Evolutionary conservation across 2,797 vertebrate genomes (phyloP), one percentile per base, ranked within the genome.

Genomic region (Lophotriccus pileatus): DNA sequence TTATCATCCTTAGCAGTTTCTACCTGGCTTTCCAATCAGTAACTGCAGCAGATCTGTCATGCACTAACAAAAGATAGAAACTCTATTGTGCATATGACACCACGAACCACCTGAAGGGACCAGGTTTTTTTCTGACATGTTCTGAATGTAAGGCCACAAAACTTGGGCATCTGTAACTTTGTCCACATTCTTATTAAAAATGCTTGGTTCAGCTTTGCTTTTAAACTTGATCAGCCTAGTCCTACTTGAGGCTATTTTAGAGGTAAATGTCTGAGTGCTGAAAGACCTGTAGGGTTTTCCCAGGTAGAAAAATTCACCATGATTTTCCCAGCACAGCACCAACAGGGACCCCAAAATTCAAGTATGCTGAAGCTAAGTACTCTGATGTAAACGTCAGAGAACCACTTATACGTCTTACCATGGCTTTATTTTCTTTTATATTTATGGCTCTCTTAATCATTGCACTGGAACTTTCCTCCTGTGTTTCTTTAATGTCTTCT

Each of bases 341-440:
- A 80, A 28, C 2, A 1, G 7, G 30, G 3, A 68, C 7, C 4
- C 56, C 30, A 64, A 59, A 80, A 80, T 43, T 76, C 15, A 85
- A 68, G 8, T 21, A n/a, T 18, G 6, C n/a, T 39, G 25, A 83
- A 75, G 34, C 27, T 23, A 72, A 74, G 21, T 53, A 77, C 15
- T 72, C 3, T 1, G 11, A 89, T 55, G 8, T 9, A 62, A 72
- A 81, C 2, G 6, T 43, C 50, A 85, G 24, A 83, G 46, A 92
- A 77, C 7, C 76, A 52, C 36, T 73, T 4, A 0, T 44, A 81
- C 46, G 28, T 73, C 97, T 96, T 97, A 99, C 99, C 99, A 99
- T 98, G 83, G 99, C 99, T 97, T 99, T 99, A 97, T 99, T 99
- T 97, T 99, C 99, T 96, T 98, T 98, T 93, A 99, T 99, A 97